A percentile compares a stretch with the other conserved stretches of the same genome.
Conservation (phyloP, 2,888 invertebrate species). For the Plagiodera versicolora region DNA sequence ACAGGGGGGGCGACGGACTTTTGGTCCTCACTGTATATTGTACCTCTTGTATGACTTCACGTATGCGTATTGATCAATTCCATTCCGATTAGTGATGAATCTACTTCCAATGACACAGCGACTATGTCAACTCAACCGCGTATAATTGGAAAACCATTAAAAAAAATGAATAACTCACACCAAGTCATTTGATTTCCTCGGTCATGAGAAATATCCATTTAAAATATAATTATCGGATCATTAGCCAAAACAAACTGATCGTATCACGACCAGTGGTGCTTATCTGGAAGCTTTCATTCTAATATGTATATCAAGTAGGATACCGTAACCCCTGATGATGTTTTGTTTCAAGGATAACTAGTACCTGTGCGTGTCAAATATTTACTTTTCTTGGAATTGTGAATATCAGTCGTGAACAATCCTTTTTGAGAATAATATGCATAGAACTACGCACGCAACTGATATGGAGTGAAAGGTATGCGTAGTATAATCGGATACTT, state of each 20-base stretch:
- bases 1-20: too few relatives aligned
- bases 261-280: constrained; percentile 13
- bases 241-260: constrained; percentile 32
- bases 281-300: constrained; percentile 18
- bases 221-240: constrained; percentile 49
- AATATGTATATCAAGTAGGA: too few relatives aligned
- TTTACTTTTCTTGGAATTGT: neutral
- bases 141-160: constrained; percentile 39
- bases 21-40: too few relatives aligned
- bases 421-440: neutral
- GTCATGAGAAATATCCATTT: constrained; percentile 51
- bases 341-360: neutral
- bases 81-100: neutral
- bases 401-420: neutral
- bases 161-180: constrained; percentile 42
- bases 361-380: neutral
- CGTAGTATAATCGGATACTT: too few relatives aligned
- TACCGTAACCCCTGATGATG: neutral
- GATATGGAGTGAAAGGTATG: too few relatives aligned
- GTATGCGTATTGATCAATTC: too few relatives aligned
- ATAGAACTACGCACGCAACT: too few relatives aligned
- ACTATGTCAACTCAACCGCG: constrained; percentile 4
- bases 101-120: neutral
- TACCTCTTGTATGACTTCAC: too few relatives aligned
- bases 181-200: constrained; percentile 40